Evolutionary conservation across 1,140 invertebrate genomes (phyloP).

Genomic region (Drosophila nigrodunni): DNA sequence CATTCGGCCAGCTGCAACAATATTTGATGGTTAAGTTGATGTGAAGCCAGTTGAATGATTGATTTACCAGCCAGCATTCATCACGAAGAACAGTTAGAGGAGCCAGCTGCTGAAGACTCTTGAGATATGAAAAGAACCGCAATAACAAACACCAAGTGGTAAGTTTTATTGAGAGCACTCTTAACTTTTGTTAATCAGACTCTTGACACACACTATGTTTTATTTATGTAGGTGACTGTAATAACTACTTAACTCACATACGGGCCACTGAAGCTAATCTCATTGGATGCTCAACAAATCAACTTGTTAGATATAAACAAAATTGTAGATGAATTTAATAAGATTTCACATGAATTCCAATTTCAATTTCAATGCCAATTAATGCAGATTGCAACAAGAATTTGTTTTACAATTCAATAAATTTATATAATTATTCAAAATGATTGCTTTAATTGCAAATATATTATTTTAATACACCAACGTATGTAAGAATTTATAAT

Average conservation of each 20-base stretch:
- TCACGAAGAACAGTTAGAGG: background rate
- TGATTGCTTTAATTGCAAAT: background rate
- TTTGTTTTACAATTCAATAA: background rate
- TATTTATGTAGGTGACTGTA: slow-evolving; percentile 29
- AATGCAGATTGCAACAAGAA: background rate
- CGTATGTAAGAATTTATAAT: slow-evolving; percentile 3
- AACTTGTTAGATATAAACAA: slow-evolving; percentile 1
- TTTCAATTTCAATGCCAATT: slow-evolving; percentile 1
- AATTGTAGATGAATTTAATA: background rate
- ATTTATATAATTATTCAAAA: slow-evolving; percentile 2
- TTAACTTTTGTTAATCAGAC: slow-evolving; percentile 4
- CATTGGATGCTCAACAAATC: slow-evolving; percentile 1
- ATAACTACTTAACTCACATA: slow-evolving; percentile 6
- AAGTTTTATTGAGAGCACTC: slow-evolving; percentile 31
- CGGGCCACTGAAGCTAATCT: slow-evolving; percentile 14
- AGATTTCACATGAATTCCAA: background rate
- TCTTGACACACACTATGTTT: slow-evolving; percentile 11
- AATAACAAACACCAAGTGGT: slow-evolving; percentile 28
- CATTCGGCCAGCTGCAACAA: slow-evolving; percentile 13
- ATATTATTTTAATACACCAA: slow-evolving; percentile 1
- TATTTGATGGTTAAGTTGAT: slow-evolving; percentile 1
- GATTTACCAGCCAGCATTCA: slow-evolving; percentile 52
- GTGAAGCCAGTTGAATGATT: slow-evolving; percentile 46
- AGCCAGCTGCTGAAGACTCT: slow-evolving; percentile 34
- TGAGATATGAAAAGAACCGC: slow-evolving; percentile 10